Base-by-base conservation (phyloP, 2,797 vertebrate species). In the Helostoma temminkii region DNA sequence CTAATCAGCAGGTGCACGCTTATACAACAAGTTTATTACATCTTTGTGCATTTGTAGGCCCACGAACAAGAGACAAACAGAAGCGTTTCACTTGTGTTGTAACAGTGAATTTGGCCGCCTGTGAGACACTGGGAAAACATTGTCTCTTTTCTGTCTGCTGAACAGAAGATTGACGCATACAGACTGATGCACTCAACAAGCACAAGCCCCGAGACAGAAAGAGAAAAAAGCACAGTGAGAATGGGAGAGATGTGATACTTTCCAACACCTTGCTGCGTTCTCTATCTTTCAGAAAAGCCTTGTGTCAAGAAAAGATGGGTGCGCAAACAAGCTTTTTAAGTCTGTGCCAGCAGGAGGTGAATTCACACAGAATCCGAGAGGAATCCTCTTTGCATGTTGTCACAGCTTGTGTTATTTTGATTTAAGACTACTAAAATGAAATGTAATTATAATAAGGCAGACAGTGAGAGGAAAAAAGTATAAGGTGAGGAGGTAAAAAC, bases 361-460 rank as follows among this genome's bases (percentile, higher is more conserved):
- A 57, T 69, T 64, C 62, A 49, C 48, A 24, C 0, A 3, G 37
- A 32, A 57, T 36, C 64, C 63, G 41, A 53, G 21, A 19, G 52
- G 55, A 58, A 28, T 60, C 41, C 55, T 65, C 25, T 34, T 21
- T 63, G 49, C 41, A 5, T 10, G 19, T 28, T 10, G 9, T 48
- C 6, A 6, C 36, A 41, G 25, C 53, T 60, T 64, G 48, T 71
- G 72, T 71, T 49, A 25, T 60, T 48, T 66, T 59, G 50, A 80
- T 76, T 76, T 65, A 56, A 73, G 25, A 36, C 36, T 58, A 66
- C 81, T 69, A 53, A 81, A 74, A 77, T 74, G 36, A 72, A 72
- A 58, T 70, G 47, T 80, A 72, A 76, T 83, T 87, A 87, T 80
- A 69, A n/a, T 26, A 80, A 77, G 57, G 37, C 43, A 9, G 58